Base-by-base conservation (phyloP, 2,888 invertebrate genomes). In the Dryomyza anilis region DNA sequence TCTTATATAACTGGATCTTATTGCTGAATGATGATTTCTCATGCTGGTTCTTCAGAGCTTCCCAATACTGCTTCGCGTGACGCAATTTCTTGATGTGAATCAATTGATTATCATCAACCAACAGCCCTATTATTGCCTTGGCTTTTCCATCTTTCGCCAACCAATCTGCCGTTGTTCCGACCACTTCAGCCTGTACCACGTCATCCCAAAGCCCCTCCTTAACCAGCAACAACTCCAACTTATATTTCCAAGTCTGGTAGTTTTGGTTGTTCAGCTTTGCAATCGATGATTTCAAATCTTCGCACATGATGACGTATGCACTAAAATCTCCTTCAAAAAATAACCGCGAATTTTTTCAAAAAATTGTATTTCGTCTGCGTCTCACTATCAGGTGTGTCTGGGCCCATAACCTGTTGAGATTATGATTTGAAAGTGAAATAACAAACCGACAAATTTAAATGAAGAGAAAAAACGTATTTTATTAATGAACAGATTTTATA, bases 101-200 rank as follows among this genome's bases (percentile, higher is more conserved):
- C 76, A 78, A 78, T 75, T 75, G 76, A 76, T 75, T 76, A 23
- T 19, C 10, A 7, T 48, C 46, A 10, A 48, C 19, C 23, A 48
- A 23, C 46, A 48, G 23, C 5, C 63, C 57, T 16, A 63, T 63
- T 5, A 25, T 46, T 21, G 55, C 52, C 1, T 23, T 55, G 2
- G 63, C 63, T 12, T 55, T 21, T 6, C 46, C 55, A 27, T 56
- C 46, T 19, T 19, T 65, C 27, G 56, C 33, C 29, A 48, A 29
- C 61, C 65, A 60, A 19, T 27, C 52, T 14, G 6, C 60, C 48
- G 55, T 30, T 3, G 46, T 33, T 25, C 12, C 25, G 16, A 7
- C 23, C 14, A 55, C 43, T 19, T 36, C 36, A 4, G 19, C 39
- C 27, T 52, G 43, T 27, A 46, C 39, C 16, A 57, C 61, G 29